Conservation (phyloP, 2,797 vertebrate species). For the Microctenopoma stevenorrisi region DNA sequence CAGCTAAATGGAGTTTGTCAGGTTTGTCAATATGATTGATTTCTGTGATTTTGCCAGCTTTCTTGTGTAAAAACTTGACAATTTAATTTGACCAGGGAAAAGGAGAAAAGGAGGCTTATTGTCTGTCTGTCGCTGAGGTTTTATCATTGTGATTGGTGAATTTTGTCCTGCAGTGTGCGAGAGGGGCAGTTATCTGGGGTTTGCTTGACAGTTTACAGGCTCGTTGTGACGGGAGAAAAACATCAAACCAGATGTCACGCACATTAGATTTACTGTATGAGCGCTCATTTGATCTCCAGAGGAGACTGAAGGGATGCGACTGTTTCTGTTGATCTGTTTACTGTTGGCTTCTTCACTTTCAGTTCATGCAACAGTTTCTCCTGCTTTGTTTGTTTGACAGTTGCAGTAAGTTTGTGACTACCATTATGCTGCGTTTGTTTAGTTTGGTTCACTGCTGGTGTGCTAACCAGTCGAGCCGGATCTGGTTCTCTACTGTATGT, state of each 20-base stretch:
- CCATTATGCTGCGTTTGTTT: conserved; percentile 55
- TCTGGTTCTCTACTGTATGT: conserved; percentile 30
- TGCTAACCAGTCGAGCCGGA: conserved; percentile 73
- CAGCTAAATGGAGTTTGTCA: conserved; percentile 99
- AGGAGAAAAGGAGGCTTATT: conserved; percentile 61
- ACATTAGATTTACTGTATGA: conserved; percentile 19
- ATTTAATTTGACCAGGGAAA: conserved; percentile 81
- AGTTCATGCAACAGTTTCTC: conserved; percentile 33
- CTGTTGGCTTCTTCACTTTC: conserved; percentile 12
- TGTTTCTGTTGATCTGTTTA: conserved; percentile 29
- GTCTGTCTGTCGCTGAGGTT: conserved; percentile 69
- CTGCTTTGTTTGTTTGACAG: conserved; percentile 15
- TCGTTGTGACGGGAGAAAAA: conserved; percentile 31
- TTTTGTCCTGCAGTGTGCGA: conserved; percentile 65
- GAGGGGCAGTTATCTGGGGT: conserved; percentile 37
- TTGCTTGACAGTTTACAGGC: conserved; percentile 47
- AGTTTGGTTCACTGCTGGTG: conserved; percentile 70
- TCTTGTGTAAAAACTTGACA: conserved; percentile 80
- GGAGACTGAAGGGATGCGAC: conserved; percentile 5
- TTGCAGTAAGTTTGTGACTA: conserved; percentile 16
- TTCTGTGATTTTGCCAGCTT: conserved; percentile 84
- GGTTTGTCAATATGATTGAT: conserved; percentile 95
- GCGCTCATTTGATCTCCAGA: conserved; percentile 11
- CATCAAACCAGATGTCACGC: conserved; percentile 34
- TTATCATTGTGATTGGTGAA: conserved; percentile 74